Conservation (phyloP, 1,140 invertebrate species). For the Vanessa tameamea region DNA sequence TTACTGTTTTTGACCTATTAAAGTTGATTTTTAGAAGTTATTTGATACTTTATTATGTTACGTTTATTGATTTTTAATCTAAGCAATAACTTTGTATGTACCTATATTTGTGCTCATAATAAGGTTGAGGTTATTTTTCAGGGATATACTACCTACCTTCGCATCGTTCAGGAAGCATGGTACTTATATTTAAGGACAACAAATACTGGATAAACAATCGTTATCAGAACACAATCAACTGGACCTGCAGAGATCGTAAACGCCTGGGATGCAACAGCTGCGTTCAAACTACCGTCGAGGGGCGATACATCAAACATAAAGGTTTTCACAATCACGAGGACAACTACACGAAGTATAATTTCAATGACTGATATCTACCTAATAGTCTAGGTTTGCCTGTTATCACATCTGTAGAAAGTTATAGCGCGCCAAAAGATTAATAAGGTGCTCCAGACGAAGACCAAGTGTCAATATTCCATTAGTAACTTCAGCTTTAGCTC, state of each 20-base stretch:
- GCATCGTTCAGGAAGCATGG: conserved; percentile 72
- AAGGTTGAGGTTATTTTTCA: conserved; percentile 53
- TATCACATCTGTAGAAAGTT: conserved; percentile 49
- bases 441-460: not conserved
- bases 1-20: conserved; percentile 27
- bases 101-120: conserved; percentile 28
- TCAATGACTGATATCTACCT: conserved; percentile 64
- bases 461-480: not conserved
- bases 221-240: conserved; percentile 77
- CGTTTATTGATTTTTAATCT: conserved; percentile 5
- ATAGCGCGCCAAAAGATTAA: conserved; percentile 14
- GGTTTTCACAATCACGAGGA: conserved; percentile 72
- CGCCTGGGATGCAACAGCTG: conserved; percentile 71
- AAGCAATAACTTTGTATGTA: not conserved
- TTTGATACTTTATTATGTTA: not conserved
- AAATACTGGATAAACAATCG: conserved; percentile 78
- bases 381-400: conserved; percentile 39
- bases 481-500: too few species aligned
- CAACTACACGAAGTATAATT: conserved; percentile 76
- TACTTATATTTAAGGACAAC: conserved; percentile 75
- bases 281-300: conserved; percentile 70
- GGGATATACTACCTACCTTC: conserved; percentile 74
- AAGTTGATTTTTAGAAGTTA: conserved; percentile 16
- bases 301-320: conserved; percentile 71
- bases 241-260: conserved; percentile 73